Conservation (phyloP, 1,140 invertebrate species). For the Ceratina australensis region DNA sequence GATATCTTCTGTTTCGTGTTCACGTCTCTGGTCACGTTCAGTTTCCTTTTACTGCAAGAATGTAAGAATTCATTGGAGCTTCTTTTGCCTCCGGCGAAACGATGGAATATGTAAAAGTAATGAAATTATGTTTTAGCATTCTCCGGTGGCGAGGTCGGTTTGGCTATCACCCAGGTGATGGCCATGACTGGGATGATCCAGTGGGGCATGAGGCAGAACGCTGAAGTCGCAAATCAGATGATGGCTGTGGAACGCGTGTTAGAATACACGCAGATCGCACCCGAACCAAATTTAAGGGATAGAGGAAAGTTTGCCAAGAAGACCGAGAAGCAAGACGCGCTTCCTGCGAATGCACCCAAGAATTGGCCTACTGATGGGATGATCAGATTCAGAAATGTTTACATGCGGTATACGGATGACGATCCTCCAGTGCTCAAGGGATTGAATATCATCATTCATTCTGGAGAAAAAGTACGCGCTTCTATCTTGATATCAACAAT, state of each 20-base stretch:
- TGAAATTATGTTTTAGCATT: constrained; percentile 77
- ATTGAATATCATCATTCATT: constrained; percentile 79
- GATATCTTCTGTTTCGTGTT: constrained; percentile 88
- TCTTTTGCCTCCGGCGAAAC: not conserved
- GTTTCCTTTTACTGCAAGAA: constrained; percentile 80
- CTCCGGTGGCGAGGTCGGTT: constrained; percentile 81
- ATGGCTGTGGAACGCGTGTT: constrained; percentile 89
- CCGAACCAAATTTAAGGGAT: constrained; percentile 80
- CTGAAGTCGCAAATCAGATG: constrained; percentile 90
- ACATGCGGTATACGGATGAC: constrained; percentile 80
- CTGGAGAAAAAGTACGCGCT: constrained; percentile 76
- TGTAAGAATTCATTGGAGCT: constrained; percentile 50
- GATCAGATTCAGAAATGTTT: constrained; percentile 81
- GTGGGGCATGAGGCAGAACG: constrained; percentile 86
- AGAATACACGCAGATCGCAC: constrained; percentile 85
- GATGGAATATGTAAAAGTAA: too few relatives aligned
- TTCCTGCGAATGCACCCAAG: constrained; percentile 73
- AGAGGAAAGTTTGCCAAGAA: constrained; percentile 72
- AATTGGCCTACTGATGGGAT: constrained; percentile 87
- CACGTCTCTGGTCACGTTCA: constrained; percentile 82
- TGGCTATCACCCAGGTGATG: constrained; percentile 82
- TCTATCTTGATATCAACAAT: too few relatives aligned
- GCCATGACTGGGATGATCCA: constrained; percentile 84
- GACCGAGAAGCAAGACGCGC: constrained; percentile 66
- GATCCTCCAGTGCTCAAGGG: constrained; percentile 82